Evolutionary conservation across 2,797 vertebrate species (phyloP).

Genomic region (Sebastes baramenuke): DNA sequence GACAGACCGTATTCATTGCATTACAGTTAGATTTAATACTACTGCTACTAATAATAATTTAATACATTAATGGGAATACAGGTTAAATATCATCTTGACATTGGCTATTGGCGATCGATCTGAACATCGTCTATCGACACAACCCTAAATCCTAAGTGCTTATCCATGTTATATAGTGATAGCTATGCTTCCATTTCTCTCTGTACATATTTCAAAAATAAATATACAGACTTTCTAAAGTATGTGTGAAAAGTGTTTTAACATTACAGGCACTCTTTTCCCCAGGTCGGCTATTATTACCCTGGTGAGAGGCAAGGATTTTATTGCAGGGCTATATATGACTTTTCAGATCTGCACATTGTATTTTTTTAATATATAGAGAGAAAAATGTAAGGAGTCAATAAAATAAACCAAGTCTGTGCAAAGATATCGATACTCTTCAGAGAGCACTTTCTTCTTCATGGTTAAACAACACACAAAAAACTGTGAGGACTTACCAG

Average conservation of each 20-base stretch:
- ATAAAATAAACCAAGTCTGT: background rate
- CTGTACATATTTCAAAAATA: background rate
- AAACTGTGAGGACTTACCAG: slow-evolving; percentile 83
- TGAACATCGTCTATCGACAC: background rate
- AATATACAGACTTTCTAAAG: background rate
- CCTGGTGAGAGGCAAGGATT: background rate
- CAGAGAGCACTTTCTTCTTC: background rate
- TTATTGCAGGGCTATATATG: background rate
- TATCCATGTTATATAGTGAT: background rate
- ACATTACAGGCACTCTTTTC: background rate
- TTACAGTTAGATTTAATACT: background rate
- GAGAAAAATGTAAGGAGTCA: background rate
- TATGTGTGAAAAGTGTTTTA: background rate
- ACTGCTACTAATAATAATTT: background rate
- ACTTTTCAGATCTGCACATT: background rate
- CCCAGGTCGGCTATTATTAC: background rate
- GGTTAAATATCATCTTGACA: background rate
- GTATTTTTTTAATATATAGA: background rate
- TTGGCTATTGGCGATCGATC: background rate
- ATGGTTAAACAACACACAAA: background rate
- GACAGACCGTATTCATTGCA: no score
- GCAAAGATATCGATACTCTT: background rate
- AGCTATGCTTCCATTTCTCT: background rate
- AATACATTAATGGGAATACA: background rate
- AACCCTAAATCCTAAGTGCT: background rate